These are phyloP conservation scores for Macquaria ambigua DNA, from an alignment of 2,113 vertebrate genomes.

Conservation along the genomic window DNA sequence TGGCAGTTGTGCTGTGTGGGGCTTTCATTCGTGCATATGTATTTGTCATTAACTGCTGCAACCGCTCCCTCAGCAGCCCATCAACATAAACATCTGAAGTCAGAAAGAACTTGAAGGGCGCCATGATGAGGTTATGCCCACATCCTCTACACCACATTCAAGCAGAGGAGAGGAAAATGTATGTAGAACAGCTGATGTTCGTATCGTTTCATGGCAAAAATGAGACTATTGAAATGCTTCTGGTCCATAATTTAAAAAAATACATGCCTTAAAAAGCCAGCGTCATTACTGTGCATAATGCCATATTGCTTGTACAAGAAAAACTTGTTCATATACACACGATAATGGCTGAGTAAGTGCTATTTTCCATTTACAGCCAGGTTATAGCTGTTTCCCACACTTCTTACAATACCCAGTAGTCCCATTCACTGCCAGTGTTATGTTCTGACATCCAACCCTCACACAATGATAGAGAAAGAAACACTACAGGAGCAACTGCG, in stretches of 20 bases:
- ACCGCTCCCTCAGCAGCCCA: slow-evolving; percentile 39
- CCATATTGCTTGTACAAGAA: neutral
- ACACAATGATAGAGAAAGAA: neutral
- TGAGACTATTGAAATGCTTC: neutral
- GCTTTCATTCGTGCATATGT: slow-evolving; percentile 67
- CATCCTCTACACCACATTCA: slow-evolving; percentile 49
- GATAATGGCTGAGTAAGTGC: neutral
- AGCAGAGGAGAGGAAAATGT: slow-evolving; percentile 28
- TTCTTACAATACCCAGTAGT: slow-evolving; percentile 35
- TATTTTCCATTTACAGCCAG: slow-evolving; percentile 1
- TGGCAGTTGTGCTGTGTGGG: slow-evolving; percentile 53
- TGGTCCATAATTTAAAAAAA: neutral
- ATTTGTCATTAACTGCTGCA: slow-evolving; percentile 73
- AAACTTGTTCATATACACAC: neutral
- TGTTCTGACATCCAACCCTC: neutral
- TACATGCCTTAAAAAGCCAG: neutral
- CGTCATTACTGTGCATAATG: neutral
- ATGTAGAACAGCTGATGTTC: slow-evolving; percentile 9
- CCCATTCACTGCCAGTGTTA: slow-evolving; percentile 5
- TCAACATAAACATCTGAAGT: slow-evolving; percentile 61
- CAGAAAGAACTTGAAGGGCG: slow-evolving; percentile 25
- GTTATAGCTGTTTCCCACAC: neutral
- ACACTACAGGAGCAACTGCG: neutral
- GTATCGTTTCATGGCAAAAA: slow-evolving; percentile 1
- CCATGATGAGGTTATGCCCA: slow-evolving; percentile 49